Base-by-base conservation (phyloP, 1,140 invertebrate genomes). In the Drosophila littoralis region DNA sequence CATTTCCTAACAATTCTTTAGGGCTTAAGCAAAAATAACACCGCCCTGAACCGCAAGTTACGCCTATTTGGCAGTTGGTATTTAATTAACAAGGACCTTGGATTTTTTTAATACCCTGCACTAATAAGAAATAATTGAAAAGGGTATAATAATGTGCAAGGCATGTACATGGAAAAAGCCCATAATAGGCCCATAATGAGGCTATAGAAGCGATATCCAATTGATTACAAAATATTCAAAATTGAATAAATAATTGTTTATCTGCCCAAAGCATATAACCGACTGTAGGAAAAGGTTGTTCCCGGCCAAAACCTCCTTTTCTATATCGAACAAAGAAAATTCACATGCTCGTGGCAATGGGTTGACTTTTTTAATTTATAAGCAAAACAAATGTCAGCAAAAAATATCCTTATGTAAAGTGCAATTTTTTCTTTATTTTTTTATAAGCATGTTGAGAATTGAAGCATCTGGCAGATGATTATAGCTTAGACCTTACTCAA, bases 381-480 rank as follows among this genome's bases (percentile, higher is more conserved):
- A 32, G 9, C 36, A 55, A 45, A 32, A 10, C 28, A 7, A 28
- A 28, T 13, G 1, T 5, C 22, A 28, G 22, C 5, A 17, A 7
- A 32, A 4, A 32, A 32, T 17, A 10, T 6, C 15, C 45, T 12
- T 40, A 2, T 40, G 33, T 38, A 3, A 38, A 55, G 22, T 28
- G 17, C 17, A 42, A 42, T 55, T 42, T 42, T 7, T 40, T 28
- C n/a, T 42, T 35, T 8, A 35, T 7, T 15, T 32, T 58, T 45
- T 1, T 43, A 10, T 42, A 7, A 36, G 35, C 4, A 17, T n/a
- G 17, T 58, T 58, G 57, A 46, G 57, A 59, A 46, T 15, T 59
- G 7, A 6, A 15, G 42, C 57, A 59, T 33, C 32, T 59, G 57
- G 32, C n/a, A 55, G 13, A 12, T 36, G 13, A 54, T 55, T 55